Evolutionary conservation across 2,113 vertebrate species (phyloP), one percentile per base, ranked within the genome.

Genomic region (Platichthys flesus): DNA sequence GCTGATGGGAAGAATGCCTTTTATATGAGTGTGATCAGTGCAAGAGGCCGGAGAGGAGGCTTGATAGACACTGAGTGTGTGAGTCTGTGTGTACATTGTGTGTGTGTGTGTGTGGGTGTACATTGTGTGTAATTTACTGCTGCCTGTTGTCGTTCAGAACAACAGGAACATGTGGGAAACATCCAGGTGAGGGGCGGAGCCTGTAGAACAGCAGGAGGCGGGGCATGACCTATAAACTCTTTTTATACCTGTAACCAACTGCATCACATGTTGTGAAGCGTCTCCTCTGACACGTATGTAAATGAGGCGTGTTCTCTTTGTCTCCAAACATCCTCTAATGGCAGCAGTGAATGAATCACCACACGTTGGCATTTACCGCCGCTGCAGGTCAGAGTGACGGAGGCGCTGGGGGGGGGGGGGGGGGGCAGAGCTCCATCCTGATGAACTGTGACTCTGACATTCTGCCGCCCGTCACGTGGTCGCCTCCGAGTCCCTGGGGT

Each of bases 381-480:
- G 26, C 15, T 37, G 45, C 60, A 10, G 51, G 61, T 51, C 15
- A 16, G 73, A 65, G 70, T 8, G 23, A 23, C 47, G 12, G 69
- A 60, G 72, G 54, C 56, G 23, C 4, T 42, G 6, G 26, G 26
- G 2, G 26, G 26, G 26, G 26, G 3, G 26, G 26, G 26, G 26
- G 26, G 26, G 26, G 26, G 26, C 26, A 52, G 59, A 35, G 40
- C 71, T 23, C 8, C 71, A 23, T 67, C 52, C 18, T 66, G 59
- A 82, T 56, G 58, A 71, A 74, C 67, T 52, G 68, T 63, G 23
- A 61, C 75, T 60, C 51, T 67, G 82, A 79, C 81, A 83, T 81
- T 84, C 81, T 37, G 75, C 31, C 13, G 3, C 52, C 69, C 18
- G 26, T 71, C 47, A 49, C 28, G 15, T 60, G 58, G 10, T 31